Evolutionary conservation across 2,888 invertebrate genomes (phyloP).

Genomic region (Andrena praecox): DNA sequence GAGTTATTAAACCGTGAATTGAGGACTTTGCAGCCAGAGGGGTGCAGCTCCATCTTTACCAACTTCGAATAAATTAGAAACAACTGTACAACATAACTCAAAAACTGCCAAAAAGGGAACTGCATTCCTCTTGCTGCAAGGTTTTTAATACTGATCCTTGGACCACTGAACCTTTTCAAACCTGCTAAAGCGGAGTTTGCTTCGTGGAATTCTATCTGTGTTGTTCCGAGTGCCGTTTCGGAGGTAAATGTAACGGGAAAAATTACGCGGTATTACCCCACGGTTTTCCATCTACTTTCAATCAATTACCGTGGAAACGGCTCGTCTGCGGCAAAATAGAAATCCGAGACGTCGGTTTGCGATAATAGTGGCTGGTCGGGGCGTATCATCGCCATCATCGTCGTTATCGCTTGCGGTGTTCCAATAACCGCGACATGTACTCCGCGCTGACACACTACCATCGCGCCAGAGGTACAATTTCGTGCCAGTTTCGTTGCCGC

Average conservation of each 20-base stretch:
- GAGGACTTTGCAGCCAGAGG: too few species aligned
- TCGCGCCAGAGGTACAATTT: slow-evolving; percentile 9
- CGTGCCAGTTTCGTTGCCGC: neutral
- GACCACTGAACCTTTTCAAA: neutral
- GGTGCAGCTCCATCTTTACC: too few species aligned
- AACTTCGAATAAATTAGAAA: too few species aligned
- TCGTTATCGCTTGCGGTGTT: slow-evolving; percentile 44
- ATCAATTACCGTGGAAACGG: slow-evolving; percentile 18
- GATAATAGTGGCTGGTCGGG: slow-evolving; percentile 39
- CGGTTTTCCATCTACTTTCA: slow-evolving; percentile 8
- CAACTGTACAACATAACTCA: too few species aligned
- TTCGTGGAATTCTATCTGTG: neutral
- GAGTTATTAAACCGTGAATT: too few species aligned
- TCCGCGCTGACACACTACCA: neutral
- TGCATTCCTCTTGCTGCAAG: neutral
- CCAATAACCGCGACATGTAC: slow-evolving; percentile 37
- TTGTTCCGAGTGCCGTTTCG: neutral
- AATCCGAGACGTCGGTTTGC: slow-evolving; percentile 31
- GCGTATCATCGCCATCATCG: slow-evolving; percentile 40
- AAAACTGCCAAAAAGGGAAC: too few species aligned
- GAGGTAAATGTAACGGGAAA: neutral
- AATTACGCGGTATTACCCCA: neutral
- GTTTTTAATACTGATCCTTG: neutral
- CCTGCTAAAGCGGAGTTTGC: neutral
- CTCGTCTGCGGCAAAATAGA: slow-evolving; percentile 21